These are phyloP conservation scores for Avahi laniger DNA, from an alignment of 2,797 vertebrate genomes.

Conservation along the genomic window DNA sequence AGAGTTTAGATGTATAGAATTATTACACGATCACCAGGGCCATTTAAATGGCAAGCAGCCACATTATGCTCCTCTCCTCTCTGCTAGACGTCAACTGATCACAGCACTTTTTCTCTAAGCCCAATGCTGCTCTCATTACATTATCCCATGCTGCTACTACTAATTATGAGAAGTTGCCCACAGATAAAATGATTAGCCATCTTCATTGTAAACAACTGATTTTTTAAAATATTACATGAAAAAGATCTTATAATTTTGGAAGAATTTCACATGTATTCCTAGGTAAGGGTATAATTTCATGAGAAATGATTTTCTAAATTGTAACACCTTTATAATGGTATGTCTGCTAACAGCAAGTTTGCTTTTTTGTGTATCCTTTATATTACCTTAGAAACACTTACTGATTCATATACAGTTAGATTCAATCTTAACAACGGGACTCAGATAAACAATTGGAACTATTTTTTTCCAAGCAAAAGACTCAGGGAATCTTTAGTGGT, in stretches of 20 bases:
- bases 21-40: background rate
- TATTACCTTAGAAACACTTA: background rate
- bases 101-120: background rate
- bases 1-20: background rate
- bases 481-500: background rate
- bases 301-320: background rate
- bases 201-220: background rate
- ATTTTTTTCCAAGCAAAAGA: conserved; percentile 5
- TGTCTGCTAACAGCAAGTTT: background rate
- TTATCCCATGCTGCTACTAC: background rate
- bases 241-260: conserved; percentile 7
- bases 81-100: background rate
- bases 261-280: background rate
- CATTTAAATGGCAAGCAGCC: background rate
- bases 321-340: background rate
- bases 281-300: background rate
- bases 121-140: background rate
- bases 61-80: background rate
- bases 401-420: conserved; percentile 4
- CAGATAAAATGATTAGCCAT: background rate
- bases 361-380: background rate
- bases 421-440: background rate
- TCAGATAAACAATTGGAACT: background rate
- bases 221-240: background rate
- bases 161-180: background rate